Conservation (phyloP, 2,888 invertebrate species). For the Pyrochroa serraticornis region DNA sequence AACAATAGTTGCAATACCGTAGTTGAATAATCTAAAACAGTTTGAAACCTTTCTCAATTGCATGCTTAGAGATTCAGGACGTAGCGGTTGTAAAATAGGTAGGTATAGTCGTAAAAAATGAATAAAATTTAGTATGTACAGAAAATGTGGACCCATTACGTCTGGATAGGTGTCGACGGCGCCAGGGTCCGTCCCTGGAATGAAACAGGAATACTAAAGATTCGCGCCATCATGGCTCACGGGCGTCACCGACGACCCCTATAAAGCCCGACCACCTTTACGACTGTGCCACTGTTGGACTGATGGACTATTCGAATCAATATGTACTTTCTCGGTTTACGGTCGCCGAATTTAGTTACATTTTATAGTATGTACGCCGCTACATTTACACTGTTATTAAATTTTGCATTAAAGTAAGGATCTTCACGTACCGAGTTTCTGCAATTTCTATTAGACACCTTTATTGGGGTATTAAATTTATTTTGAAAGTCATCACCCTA, state of each 20-base stretch:
- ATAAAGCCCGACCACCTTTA: conserved; percentile 28
- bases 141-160: background rate
- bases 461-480: no score
- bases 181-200: conserved; percentile 6
- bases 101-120: background rate
- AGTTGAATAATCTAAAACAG: no score
- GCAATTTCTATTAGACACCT: no score
- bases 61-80: no score
- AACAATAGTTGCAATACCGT: no score
- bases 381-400: conserved; percentile 6
- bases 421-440: no score
- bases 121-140: background rate
- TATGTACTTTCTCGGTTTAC: conserved; percentile 20
- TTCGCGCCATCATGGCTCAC: conserved; percentile 7
- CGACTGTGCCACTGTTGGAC: conserved; percentile 21
- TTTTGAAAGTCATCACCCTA: no score
- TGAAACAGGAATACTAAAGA: conserved; percentile 16
- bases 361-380: conserved; percentile 11
- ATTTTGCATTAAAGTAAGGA: conserved; percentile 10
- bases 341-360: conserved; percentile 22
- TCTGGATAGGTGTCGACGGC: conserved; percentile 6
- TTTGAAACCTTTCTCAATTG: no score
- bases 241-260: conserved; percentile 14
- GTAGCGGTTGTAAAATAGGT: no score
- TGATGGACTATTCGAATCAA: conserved; percentile 25